Evolutionary conservation across 2,113 vertebrate species (phyloP).

Genomic region (Oenanthe oenanthe): DNA sequence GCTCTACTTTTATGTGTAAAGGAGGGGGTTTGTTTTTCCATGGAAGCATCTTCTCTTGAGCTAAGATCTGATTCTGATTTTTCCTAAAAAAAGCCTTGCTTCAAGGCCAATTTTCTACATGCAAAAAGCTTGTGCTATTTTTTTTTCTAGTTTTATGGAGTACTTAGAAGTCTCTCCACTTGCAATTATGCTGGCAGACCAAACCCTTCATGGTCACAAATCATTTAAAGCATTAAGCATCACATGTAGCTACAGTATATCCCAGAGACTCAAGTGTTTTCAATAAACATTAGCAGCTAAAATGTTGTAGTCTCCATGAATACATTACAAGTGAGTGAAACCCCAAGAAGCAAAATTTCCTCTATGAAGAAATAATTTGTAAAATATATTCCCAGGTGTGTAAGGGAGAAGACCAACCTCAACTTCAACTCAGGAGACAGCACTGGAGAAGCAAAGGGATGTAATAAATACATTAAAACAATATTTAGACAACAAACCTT

Average conservation of each 20-base stretch:
- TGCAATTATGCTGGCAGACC: background rate
- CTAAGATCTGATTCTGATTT: background rate
- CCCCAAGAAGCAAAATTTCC: background rate
- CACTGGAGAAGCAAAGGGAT: background rate
- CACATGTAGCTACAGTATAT: background rate
- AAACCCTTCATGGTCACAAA: background rate
- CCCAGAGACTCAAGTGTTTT: background rate
- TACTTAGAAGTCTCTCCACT: background rate
- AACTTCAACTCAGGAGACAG: background rate
- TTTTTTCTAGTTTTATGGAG: background rate
- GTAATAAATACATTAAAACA: background rate
- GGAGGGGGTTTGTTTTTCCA: background rate
- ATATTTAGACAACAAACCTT: background rate
- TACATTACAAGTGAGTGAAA: background rate
- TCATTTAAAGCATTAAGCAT: background rate
- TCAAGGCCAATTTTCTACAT: background rate
- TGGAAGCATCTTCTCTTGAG: background rate
- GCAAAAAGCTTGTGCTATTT: background rate
- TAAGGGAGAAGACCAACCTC: background rate
- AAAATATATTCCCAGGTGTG: accelerated
- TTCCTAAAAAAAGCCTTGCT: background rate
- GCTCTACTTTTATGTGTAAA: background rate
- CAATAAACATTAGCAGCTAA: background rate
- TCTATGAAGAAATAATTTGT: background rate
- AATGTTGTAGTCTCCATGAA: background rate